Evolutionary conservation across 2,113 vertebrate genomes (phyloP).

Genomic region (Halichoerus grypus): DNA sequence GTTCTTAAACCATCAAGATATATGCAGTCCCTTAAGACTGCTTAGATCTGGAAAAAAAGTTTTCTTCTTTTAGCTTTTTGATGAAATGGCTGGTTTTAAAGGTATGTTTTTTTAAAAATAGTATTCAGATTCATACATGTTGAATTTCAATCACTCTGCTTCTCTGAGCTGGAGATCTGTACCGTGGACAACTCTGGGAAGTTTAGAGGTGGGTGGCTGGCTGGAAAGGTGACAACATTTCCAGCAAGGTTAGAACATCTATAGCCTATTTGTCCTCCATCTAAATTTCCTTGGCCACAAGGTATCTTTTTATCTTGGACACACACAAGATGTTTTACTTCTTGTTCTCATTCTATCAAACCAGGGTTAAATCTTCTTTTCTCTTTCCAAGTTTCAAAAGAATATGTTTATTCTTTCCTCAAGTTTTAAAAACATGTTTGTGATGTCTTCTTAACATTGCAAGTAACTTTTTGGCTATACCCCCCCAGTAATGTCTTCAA

Average conservation of each 20-base stretch:
- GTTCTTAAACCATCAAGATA: background rate
- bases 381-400: background rate
- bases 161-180: background rate
- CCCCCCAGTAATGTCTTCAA: background rate
- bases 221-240: slow-evolving; percentile 41
- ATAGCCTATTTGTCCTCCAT: background rate
- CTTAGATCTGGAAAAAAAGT: background rate
- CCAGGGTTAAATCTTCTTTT: background rate
- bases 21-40: background rate
- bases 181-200: background rate
- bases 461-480: background rate
- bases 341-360: slow-evolving; percentile 34
- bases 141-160: slow-evolving; percentile 45
- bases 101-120: background rate
- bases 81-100: slow-evolving; percentile 42
- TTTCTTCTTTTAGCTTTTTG: slow-evolving; percentile 1
- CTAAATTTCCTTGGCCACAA: slow-evolving; percentile 42
- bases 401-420: background rate
- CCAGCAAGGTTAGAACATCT: slow-evolving; percentile 17
- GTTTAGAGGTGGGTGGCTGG: background rate
- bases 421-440: background rate
- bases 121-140: background rate
- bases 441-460: background rate
- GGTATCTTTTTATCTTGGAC: slow-evolving; percentile 43
- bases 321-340: background rate